These are phyloP conservation scores for Phataginus tricuspis DNA, from an alignment of 2,797 vertebrate genomes.

Conservation along the genomic window DNA sequence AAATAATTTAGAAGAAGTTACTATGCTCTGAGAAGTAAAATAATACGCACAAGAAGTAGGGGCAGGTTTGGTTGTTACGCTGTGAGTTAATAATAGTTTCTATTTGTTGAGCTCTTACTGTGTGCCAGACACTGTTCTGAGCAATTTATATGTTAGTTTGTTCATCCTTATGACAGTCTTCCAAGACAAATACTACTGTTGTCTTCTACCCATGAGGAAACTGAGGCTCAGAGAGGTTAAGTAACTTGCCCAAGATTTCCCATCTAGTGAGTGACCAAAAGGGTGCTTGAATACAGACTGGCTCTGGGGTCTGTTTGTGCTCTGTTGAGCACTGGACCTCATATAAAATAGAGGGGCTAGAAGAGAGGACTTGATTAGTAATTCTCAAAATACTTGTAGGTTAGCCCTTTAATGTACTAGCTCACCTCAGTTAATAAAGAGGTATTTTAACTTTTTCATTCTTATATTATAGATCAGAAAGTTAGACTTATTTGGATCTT, in stretches of 20 bases:
- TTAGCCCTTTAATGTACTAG: background rate
- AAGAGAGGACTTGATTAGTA: background rate
- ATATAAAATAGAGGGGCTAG: background rate
- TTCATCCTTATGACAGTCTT: background rate
- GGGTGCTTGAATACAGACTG: background rate
- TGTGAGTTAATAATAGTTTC: background rate
- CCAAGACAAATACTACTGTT: background rate
- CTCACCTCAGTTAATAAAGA: background rate
- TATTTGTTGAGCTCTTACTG: background rate
- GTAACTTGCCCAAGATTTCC: constrained; percentile 60
- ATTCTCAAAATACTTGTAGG: background rate
- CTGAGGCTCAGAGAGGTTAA: constrained; percentile 31
- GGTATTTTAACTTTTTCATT: constrained; percentile 6
- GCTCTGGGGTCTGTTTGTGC: background rate
- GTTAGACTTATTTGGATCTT: constrained; percentile 15
- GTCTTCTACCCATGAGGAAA: background rate
- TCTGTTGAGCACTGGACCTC: background rate
- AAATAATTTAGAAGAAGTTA: background rate
- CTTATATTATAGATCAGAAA: constrained; percentile 13
- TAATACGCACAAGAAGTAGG: background rate
- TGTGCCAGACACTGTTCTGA: background rate
- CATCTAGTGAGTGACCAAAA: background rate
- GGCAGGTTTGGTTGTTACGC: background rate
- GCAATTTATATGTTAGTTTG: background rate
- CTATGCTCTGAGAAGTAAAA: background rate